phyloP scores from a whole-genome alignment of 2,888 invertebrate genomes.

The Dermolepida albohirtum region DNA sequence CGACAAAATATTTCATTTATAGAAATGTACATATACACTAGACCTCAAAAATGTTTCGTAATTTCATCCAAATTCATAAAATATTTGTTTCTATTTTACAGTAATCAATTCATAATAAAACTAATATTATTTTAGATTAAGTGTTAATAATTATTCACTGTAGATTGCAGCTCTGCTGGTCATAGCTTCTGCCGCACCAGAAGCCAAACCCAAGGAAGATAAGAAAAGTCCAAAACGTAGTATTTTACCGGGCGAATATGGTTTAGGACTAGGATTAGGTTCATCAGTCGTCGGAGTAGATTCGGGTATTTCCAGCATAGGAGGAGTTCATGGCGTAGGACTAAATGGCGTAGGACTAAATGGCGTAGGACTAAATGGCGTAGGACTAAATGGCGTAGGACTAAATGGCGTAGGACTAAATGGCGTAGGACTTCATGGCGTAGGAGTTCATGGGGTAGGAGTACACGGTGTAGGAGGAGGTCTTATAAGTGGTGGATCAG shows the following conservation, averaged over 20 bases:
- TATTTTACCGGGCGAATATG: conserved; percentile 17
- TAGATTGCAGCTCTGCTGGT: conserved; percentile 32
- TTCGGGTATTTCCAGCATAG: background rate
- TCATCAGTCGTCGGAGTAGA: conserved; percentile 10
- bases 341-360: background rate
- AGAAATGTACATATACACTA: too few relatives aligned
- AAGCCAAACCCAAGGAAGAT: conserved; percentile 21
- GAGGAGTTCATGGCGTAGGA: background rate
- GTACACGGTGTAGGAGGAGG: background rate
- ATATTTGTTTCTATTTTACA: too few relatives aligned
- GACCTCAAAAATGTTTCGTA: too few relatives aligned
- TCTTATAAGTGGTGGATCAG: conserved; percentile 2
- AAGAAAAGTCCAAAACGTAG: conserved; percentile 35
- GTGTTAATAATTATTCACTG: conserved; percentile 4
- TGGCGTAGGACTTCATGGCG: background rate
- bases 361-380: background rate
- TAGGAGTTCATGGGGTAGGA: background rate
- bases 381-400: background rate
- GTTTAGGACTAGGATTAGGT: conserved; percentile 18
- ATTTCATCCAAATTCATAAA: too few relatives aligned
- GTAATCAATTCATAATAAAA: background rate
- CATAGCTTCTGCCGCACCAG: conserved; percentile 29
- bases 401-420: background rate
- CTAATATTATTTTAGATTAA: background rate
- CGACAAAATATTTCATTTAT: too few relatives aligned